Evolutionary conservation across 2,113 vertebrate genomes (phyloP), one percentile per base, ranked within the genome.

Genomic region (Onychostoma macrolepis): DNA sequence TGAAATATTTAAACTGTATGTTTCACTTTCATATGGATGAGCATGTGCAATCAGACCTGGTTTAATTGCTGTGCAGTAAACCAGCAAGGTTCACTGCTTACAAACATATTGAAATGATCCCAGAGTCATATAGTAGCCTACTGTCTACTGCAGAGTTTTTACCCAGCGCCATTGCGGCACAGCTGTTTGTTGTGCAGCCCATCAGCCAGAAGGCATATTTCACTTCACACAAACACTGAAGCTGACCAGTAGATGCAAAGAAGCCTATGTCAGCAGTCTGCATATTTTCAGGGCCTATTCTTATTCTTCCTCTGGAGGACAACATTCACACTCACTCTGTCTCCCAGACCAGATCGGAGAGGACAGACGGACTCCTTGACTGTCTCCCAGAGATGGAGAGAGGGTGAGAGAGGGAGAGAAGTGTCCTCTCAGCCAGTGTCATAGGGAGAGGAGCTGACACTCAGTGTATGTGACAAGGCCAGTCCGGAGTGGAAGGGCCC

Each of bases 391-490:
- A 87, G 71, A 80, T 41, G 76, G 50, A 85, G 85, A 85, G 81
- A 38, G 69, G 76, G 50, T 81, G 83, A 82, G 53, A 87, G 85
- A 85, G 85, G 48, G 81, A 81, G 72, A 87, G 84, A 87, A 80
- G 91, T 91, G 93, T 94, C 92, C 93, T 93, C 92, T 87, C 90
- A 93, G 94, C 84, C 90, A 74, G 94, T 95, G 95, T 97, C 94
- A 90, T 92, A 41, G 92, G 94, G 94, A 95, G 94, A 95, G 92
- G 93, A 91, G 93, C 93, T 98, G 97, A 99, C 53, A 93, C 93
- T 99, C 94, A 99, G 96, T 93, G 95, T 90, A 96, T 95, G 96
- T 96, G 98, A 99, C 98, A 97, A 94, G 95, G 93, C 96, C 94
- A 92, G 94, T 96, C 94, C 95, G 94, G 94, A 93, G 96, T 95